Conservation (phyloP, 2,113 vertebrate genomes). For the Thamnaconus septentrionalis region DNA sequence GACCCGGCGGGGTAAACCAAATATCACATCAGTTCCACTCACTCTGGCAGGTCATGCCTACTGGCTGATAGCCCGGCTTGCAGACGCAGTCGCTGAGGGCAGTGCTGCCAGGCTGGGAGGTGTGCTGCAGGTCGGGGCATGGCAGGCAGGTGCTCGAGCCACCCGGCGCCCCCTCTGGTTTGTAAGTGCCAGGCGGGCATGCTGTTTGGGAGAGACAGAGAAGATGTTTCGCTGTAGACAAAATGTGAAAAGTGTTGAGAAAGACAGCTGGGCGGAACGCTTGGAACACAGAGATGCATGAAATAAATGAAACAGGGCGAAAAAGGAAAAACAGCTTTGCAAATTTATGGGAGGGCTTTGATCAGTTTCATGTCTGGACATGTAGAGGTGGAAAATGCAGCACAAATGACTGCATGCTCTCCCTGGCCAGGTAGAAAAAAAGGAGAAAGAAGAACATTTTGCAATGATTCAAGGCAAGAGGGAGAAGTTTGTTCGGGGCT, state of each 20-base stretch:
- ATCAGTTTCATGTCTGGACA: constrained; percentile 54
- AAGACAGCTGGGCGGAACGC: constrained; percentile 19
- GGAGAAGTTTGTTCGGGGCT: constrained; percentile 4
- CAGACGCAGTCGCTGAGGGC: constrained; percentile 85
- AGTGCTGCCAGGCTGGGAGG: constrained; percentile 89
- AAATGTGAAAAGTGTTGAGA: neutral
- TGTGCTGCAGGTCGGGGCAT: constrained; percentile 86
- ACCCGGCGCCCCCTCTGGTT: constrained; percentile 88
- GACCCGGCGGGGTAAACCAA: neutral
- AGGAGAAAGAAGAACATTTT: neutral
- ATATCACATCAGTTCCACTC: constrained; percentile 3
- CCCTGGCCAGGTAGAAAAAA: constrained; percentile 25
- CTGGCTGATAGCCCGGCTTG: constrained; percentile 80
- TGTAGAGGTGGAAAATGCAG: constrained; percentile 38
- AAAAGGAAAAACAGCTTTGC: neutral
- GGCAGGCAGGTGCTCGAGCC: constrained; percentile 84
- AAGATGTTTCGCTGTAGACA: neutral
- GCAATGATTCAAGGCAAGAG: constrained; percentile 39
- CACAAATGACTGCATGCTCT: constrained; percentile 31
- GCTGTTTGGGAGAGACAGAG: constrained; percentile 66
- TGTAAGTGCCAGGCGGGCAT: constrained; percentile 92
- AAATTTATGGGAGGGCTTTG: constrained; percentile 42
- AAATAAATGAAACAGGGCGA: constrained; percentile 11
- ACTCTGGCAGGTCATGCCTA: constrained; percentile 87
- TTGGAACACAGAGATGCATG: neutral